phyloP scores from a whole-genome alignment of 2,797 vertebrate species.

The Ptychadena robeensis region DNA sequence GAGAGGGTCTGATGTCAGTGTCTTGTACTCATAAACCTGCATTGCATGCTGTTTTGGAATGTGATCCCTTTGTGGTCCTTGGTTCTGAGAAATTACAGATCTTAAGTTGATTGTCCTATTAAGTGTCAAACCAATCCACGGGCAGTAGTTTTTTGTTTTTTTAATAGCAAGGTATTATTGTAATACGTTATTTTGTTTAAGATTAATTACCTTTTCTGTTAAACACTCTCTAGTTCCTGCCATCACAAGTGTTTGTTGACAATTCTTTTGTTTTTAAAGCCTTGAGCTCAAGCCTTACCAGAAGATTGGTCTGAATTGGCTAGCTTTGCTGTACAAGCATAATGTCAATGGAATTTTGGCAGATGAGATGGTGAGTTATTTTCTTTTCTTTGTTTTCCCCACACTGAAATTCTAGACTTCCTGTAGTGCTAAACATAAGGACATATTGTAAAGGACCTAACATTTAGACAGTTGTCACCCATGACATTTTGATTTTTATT shows the following conservation, averaged over 20 bases:
- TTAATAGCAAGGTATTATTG: not conserved
- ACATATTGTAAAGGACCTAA: too few species aligned
- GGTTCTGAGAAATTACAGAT: not conserved
- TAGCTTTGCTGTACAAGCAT: conserved; percentile 89
- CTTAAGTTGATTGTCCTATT: not conserved
- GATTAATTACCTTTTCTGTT: not conserved
- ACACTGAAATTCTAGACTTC: not conserved
- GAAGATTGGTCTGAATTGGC: conserved; percentile 95
- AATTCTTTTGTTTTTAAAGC: conserved; percentile 70
- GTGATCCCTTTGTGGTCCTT: too few species aligned
- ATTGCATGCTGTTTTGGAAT: too few species aligned
- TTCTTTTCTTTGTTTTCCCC: not conserved
- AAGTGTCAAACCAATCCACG: not conserved
- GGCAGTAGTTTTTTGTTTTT: not conserved
- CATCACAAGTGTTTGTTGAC: not conserved
- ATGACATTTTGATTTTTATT: too few species aligned
- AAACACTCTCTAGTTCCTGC: not conserved
- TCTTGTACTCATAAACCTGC: too few species aligned
- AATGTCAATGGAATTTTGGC: conserved; percentile 93
- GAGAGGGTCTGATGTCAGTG: too few species aligned
- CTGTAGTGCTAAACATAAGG: not conserved
- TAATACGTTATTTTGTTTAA: conserved; percentile 25
- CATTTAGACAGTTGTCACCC: too few species aligned
- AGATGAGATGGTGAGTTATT: conserved; percentile 93
- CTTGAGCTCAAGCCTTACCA: conserved; percentile 91